Percentiles rank a stretch among this genome's conserved stretches.
These are phyloP conservation scores for Asteroscopus sphinx DNA, from an alignment of 2,888 invertebrate species.

Conservation along the genomic window DNA sequence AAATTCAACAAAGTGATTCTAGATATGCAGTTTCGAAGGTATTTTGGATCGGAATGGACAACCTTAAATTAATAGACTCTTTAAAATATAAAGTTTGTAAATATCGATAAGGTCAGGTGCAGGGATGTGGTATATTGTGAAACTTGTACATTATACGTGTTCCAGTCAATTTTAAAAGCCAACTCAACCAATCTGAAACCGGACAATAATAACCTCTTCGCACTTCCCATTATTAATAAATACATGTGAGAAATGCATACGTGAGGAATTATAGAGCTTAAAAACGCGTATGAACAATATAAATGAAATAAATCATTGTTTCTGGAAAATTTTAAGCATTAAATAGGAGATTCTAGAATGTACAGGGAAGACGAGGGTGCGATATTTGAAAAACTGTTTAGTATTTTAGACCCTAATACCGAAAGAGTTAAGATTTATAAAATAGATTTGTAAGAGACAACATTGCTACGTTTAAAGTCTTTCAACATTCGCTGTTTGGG, in stretches of 20 bases:
- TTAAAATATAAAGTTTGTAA: slow-evolving; percentile 1
- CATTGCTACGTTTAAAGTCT: slow-evolving; percentile 65
- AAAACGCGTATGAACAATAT: slow-evolving; percentile 7
- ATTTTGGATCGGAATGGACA: slow-evolving; percentile 37
- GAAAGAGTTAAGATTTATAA: slow-evolving; percentile 66
- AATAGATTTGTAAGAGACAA: slow-evolving; percentile 68
- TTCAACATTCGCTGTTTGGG: slow-evolving; percentile 72
- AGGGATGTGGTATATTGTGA: neutral
- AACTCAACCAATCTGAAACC: too few species aligned
- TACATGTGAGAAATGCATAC: neutral
- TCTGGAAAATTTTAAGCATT: slow-evolving; percentile 22
- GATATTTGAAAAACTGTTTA: slow-evolving; percentile 17
- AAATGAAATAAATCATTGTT: slow-evolving; percentile 3
- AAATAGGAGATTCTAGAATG: slow-evolving; percentile 30
- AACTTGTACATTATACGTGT: too few species aligned
- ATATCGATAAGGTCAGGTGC: neutral
- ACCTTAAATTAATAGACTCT: slow-evolving; percentile 24
- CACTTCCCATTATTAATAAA: slow-evolving; percentile 4
- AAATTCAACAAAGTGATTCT: slow-evolving; percentile 20
- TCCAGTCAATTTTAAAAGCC: neutral
- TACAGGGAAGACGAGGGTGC: slow-evolving; percentile 47
- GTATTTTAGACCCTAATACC: slow-evolving; percentile 50
- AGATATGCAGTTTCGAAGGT: slow-evolving; percentile 14
- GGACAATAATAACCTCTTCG: neutral
- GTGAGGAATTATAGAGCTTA: neutral